Base-by-base conservation (phyloP, 2,888 invertebrate species). In the Hypomecis atomaria region DNA sequence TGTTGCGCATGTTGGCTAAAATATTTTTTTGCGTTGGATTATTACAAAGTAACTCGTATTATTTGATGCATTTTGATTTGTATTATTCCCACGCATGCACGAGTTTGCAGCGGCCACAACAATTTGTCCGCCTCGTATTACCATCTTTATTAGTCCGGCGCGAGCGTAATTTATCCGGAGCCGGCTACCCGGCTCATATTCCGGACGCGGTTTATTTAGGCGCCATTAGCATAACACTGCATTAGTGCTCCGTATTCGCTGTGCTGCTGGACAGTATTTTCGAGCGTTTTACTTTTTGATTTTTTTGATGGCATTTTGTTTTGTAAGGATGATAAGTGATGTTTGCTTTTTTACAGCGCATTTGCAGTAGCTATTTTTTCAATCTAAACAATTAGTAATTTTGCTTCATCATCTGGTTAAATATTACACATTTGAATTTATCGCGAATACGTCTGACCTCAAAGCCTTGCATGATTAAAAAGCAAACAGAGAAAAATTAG, bases 201-300 rank as follows among this genome's bases (percentile, higher is more conserved):
- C 82, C 79, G 80, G 77, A 76, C 64, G 67, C 78, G 84, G 83
- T 86, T 86, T 88, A 88, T 88, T 89, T 88, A 86, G 86, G 83
- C 76, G 62, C 70, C 81, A 88, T 88, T 88, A 87, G 80, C 88
- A 88, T 88, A 88, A 86, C 85, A 79, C 83, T 81, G 82, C 82
- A 85, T 88, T 87, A 65, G 48, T 63, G 57, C 58, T 81, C 81
- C 77, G 76, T 74, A 54, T 62, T 77, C 70, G 66, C 70, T 69
- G 71, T 71, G 69, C 62, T 60, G 62, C 69, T 62, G 33, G 40
- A 60, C 57, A 49, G 45, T 42, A 44, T 40, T 50, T 48, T 33
- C 5, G 11, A 33, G 11, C 23, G 23, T 23, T 23, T 23, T 23
- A 23, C 23, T 23, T 58, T 58, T 43, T 34, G 13, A 40, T 57